A percentile compares a stretch with the other conserved stretches of the same genome.
phyloP scores from a whole-genome alignment of 2,797 vertebrate genomes.

The Karalla daura region DNA sequence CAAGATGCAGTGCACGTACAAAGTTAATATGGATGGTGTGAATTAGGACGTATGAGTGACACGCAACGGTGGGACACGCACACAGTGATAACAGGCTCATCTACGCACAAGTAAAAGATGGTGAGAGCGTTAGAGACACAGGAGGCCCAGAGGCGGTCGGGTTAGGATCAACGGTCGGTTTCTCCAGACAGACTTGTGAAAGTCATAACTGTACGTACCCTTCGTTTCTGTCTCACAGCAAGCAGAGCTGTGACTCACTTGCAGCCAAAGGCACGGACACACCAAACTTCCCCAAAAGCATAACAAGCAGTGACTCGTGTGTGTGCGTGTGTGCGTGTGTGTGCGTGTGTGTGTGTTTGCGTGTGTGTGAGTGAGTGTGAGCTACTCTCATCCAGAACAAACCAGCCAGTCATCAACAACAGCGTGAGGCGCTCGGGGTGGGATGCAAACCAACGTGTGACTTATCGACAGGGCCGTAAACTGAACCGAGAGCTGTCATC shows the following conservation, averaged over 20 bases:
- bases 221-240: constrained; percentile 4
- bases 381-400: neutral
- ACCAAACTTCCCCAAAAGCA: neutral
- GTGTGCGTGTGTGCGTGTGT: neutral
- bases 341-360: too few species aligned
- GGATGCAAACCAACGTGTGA: neutral
- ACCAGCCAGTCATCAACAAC: neutral
- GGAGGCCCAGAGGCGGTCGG: neutral
- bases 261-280: constrained; percentile 1
- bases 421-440: too few species aligned
- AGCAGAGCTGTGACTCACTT: neutral
- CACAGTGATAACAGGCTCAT: neutral
- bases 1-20: constrained; percentile 34
- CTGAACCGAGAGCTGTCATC: neutral
- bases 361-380: too few species aligned
- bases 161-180: constrained; percentile 12
- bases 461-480: constrained; percentile 14
- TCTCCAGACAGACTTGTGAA: neutral
- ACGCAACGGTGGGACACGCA: neutral
- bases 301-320: constrained; percentile 15
- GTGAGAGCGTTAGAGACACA: neutral
- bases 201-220: neutral
- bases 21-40: constrained; percentile 24
- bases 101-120: neutral
- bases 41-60: constrained; percentile 1